A percentile compares a stretch with the other conserved stretches of the same genome.
These are phyloP conservation scores for Drosophila guanche DNA, from an alignment of 1,140 invertebrate species.

Conservation along the genomic window DNA sequence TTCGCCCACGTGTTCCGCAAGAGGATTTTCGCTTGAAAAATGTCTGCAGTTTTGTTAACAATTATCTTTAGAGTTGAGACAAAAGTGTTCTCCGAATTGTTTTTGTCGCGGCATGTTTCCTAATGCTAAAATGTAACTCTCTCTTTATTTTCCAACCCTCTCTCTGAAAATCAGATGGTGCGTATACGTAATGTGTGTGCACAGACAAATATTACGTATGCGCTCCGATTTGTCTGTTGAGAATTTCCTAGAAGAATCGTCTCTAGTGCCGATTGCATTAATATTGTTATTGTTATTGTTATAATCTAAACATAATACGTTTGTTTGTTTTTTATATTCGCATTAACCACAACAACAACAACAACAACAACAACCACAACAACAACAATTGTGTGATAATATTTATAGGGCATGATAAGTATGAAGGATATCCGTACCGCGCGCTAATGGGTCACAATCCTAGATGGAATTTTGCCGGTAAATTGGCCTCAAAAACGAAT, in stretches of 20 bases:
- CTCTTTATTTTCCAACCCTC: not conserved
- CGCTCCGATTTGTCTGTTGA: slow-evolving; percentile 11
- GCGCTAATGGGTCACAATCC: slow-evolving; percentile 83
- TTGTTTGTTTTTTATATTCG: slow-evolving; percentile 47
- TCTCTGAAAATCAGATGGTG: not conserved
- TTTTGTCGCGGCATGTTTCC: slow-evolving; percentile 27
- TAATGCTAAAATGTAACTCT: slow-evolving; percentile 10
- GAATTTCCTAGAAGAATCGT: slow-evolving; percentile 10
- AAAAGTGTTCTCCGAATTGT: not conserved
- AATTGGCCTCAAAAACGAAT: slow-evolving; percentile 72
- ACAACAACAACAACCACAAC: slow-evolving; percentile 36
- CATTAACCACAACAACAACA: slow-evolving; percentile 51
- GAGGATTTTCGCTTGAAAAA: slow-evolving; percentile 39
- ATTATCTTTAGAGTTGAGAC: slow-evolving; percentile 3
- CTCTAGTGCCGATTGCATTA: slow-evolving; percentile 25
- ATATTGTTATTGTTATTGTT: slow-evolving; percentile 33
- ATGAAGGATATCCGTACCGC: slow-evolving; percentile 83
- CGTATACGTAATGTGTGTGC: slow-evolving; percentile 21
- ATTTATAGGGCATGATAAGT: slow-evolving; percentile 83
- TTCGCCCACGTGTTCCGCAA: slow-evolving; percentile 3
- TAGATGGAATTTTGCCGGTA: slow-evolving; percentile 84
- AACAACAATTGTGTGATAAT: slow-evolving; percentile 66
- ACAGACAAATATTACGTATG: slow-evolving; percentile 22
- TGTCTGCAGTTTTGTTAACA: slow-evolving; percentile 34
- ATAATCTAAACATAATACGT: slow-evolving; percentile 28